Evolutionary conservation across 1,140 invertebrate genomes (phyloP).

Genomic region (Ganaspis sp.): DNA sequence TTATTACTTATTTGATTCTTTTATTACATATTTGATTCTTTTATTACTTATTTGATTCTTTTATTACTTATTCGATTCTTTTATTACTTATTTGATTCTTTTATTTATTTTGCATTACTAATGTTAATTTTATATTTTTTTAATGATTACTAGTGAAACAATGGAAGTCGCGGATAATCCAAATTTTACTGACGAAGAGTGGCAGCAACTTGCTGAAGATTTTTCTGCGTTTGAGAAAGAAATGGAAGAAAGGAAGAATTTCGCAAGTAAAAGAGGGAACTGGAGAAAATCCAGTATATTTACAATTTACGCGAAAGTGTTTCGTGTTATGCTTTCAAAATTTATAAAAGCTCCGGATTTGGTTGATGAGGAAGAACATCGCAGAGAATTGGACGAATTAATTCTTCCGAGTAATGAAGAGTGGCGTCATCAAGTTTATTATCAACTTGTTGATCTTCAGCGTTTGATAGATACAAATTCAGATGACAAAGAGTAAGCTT

Average conservation of each 20-base stretch:
- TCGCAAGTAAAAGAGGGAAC: conserved; percentile 22
- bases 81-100: no score
- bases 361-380: conserved; percentile 49
- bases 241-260: conserved; percentile 37
- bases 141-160: not conserved
- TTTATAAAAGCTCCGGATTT: conserved; percentile 43
- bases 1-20: no score
- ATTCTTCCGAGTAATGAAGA: conserved; percentile 83
- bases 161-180: not conserved
- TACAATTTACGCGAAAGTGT: conserved; percentile 62
- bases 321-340: conserved; percentile 61
- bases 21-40: no score
- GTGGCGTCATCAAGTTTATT: conserved; percentile 85
- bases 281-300: conserved; percentile 57
- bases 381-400: conserved; percentile 64
- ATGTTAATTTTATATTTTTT: no score
- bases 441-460: conserved; percentile 84
- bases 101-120: no score
- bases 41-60: no score
- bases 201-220: conserved; percentile 34
- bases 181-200: not conserved
- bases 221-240: conserved; percentile 1
- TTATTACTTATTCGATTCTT: no score
- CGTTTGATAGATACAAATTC: conserved; percentile 67
- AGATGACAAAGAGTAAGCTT: conserved; percentile 44